Base-by-base conservation (phyloP, 2,113 vertebrate species). In the Catharus fuscescens region DNA sequence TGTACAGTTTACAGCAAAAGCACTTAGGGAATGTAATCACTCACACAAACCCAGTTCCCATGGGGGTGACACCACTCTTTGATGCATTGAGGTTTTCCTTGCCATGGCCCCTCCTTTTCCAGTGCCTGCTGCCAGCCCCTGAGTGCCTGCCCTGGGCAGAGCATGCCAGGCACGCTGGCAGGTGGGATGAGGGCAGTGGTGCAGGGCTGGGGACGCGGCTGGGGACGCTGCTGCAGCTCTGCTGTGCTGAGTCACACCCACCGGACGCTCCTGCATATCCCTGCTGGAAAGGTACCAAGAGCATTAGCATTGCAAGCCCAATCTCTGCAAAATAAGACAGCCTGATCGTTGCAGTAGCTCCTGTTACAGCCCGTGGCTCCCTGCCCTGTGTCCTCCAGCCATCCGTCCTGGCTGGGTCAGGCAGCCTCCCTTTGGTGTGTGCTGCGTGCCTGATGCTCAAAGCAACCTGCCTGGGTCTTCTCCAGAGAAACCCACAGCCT, bases 201-300 rank as follows among this genome's bases (percentile, higher is more conserved):
- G 56, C 48, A 14, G 74, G 64, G 67, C 90, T 87, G 87, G 76
- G 91, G 90, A 82, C 0, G 2, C 42, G 72, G 72, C 95, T 66
- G 92, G 79, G 88, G 90, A 84, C 0, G 4, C 61, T 26, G 74
- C 94, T 80, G 94, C 40, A 28, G 86, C 89, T 77, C 91, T 86
- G 86, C 50, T 48, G 11, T 93, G 94, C 96, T 96, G 91, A 96
- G 53, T 95, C 96, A 96, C 40, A 2, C 56, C 11, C 3, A 2
- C 6, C 2, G 50, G 82, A 80, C 5, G 12, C 59, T 95, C 88
- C 82, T 69, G 76, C 88, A 47, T 32, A 82, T 87, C 92, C 94
- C 78, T 2, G 20, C 86, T 95, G 95, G 96, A 90, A 94, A 88
- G 82, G 71, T 34, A 93, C 86, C 96, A 95, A 94, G 20, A 85